Conservation (phyloP, 53 echinoderm and acorn worm species). For the Pentamera pediparva region DNA sequence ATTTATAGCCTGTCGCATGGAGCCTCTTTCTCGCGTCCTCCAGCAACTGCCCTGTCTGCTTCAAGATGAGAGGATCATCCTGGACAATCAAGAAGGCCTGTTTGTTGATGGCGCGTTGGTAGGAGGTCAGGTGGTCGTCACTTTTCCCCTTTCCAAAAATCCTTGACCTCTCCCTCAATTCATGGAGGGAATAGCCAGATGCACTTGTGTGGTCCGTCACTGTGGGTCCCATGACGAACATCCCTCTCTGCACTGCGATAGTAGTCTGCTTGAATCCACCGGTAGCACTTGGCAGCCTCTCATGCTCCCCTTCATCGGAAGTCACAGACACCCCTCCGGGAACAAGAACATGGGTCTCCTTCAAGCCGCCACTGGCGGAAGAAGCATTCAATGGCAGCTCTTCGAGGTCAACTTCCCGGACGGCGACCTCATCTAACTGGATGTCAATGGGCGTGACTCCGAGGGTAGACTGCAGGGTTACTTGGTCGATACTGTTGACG, state of each 20-base stretch:
- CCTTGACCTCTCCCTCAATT: not conserved
- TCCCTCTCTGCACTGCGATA: not conserved
- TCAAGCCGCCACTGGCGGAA: too few relatives aligned
- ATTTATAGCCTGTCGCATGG: not conserved
- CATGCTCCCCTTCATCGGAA: too few relatives aligned
- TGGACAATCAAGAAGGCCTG: not conserved
- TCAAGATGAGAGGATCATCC: not conserved
- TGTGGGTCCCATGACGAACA: too few relatives aligned
- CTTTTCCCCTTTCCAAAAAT: slow-evolving; percentile 1
- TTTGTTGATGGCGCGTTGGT: not conserved
- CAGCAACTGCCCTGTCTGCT: not conserved
- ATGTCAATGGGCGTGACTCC: not conserved
- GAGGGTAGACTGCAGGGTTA: too few relatives aligned
- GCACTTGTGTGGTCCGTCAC: too few relatives aligned
- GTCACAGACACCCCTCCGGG: too few relatives aligned
- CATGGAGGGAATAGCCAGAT: not conserved
- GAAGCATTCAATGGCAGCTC: too few relatives aligned
- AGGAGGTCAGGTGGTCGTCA: not conserved
- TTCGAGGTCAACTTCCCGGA: too few relatives aligned
- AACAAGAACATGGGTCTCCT: too few relatives aligned
- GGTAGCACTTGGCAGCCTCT: too few relatives aligned
- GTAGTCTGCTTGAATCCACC: not conserved
- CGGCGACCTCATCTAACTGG: not conserved
- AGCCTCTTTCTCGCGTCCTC: not conserved
- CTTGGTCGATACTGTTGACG: too few relatives aligned